Conservation (phyloP, 2,113 vertebrate genomes). For the Semicossyphus pulcher region DNA sequence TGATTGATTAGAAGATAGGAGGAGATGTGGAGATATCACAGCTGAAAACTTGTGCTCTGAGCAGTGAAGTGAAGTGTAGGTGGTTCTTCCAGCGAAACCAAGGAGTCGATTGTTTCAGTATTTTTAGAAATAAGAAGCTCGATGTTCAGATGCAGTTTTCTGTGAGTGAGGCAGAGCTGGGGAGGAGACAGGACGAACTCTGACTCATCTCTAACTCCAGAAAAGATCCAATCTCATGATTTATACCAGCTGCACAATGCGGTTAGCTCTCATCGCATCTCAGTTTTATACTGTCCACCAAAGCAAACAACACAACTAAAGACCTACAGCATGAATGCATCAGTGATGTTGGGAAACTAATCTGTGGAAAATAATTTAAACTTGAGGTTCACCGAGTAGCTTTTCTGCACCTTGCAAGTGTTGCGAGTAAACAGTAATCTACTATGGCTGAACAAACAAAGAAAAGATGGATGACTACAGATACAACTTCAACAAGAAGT, state of each 20-base stretch:
- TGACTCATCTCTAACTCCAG: background rate
- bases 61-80: background rate
- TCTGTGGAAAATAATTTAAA: too few species aligned
- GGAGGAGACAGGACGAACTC: background rate
- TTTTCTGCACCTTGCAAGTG: too few species aligned
- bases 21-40: background rate
- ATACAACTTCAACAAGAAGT: too few species aligned
- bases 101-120: background rate
- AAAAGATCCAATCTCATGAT: background rate
- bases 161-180: background rate
- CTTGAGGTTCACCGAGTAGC: too few species aligned
- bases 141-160: background rate
- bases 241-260: background rate
- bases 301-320: too few species aligned
- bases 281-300: too few species aligned
- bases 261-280: too few species aligned
- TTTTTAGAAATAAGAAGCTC: slow-evolving; percentile 1
- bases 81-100: background rate
- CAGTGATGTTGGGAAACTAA: too few species aligned
- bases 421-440: too few species aligned
- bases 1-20: background rate
- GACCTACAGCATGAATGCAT: too few species aligned
- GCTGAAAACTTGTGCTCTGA: background rate
- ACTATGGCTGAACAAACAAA: too few species aligned
- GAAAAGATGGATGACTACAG: too few species aligned